Evolutionary conservation across 1,140 invertebrate species (phyloP).

Genomic region (Zaprionus taronus): DNA sequence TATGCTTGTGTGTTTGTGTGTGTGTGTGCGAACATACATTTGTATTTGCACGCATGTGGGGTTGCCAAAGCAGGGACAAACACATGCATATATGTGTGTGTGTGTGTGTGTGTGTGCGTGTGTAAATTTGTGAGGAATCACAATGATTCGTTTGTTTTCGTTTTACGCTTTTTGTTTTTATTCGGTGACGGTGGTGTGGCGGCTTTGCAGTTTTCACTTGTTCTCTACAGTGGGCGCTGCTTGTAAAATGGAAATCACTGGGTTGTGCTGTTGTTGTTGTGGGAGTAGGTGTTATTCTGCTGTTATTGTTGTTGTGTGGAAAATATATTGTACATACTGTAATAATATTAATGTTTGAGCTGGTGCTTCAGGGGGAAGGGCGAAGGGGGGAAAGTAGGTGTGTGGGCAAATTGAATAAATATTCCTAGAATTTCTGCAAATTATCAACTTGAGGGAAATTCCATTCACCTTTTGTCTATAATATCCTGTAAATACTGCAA

Average conservation of each 20-base stretch:
- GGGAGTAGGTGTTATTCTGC: background rate
- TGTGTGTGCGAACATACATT: conserved; percentile 5
- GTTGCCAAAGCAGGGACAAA: background rate
- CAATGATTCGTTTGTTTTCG: conserved; percentile 63
- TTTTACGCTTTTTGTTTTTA: conserved; percentile 70
- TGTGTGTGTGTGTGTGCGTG: conserved; percentile 7
- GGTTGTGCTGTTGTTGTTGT: conserved; percentile 44
- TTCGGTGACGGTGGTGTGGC: conserved; percentile 21
- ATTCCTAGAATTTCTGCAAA: background rate
- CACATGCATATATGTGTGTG: background rate
- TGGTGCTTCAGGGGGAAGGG: too few relatives aligned
- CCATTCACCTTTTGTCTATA: conserved; percentile 12
- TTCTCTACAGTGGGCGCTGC: conserved; percentile 41
- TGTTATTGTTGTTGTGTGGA: conserved; percentile 24
- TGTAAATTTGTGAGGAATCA: conserved; percentile 26
- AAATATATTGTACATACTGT: conserved; percentile 27
- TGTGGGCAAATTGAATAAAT: conserved; percentile 56
- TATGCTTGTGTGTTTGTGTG: conserved; percentile 1
- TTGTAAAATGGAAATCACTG: conserved; percentile 66
- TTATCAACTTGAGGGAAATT: conserved; percentile 12
- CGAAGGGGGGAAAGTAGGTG: too few relatives aligned
- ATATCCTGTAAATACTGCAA: background rate
- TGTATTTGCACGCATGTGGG: conserved; percentile 8
- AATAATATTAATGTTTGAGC: conserved; percentile 9
- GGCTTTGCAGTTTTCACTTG: conserved; percentile 57